Evolutionary conservation across 2,888 invertebrate species (phyloP).

Genomic region (Andrena haemorrhoa): DNA sequence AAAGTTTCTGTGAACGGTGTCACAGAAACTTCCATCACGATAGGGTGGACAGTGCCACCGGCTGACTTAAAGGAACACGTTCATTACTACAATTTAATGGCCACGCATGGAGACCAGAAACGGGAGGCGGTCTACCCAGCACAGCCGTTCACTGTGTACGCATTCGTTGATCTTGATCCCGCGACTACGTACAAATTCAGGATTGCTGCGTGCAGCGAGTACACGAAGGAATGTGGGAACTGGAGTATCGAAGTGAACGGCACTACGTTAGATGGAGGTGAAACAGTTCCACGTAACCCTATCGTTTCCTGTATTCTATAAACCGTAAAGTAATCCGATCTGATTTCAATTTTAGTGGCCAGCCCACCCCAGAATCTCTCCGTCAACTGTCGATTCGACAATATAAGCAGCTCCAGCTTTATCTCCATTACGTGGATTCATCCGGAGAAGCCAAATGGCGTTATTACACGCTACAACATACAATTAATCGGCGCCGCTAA

Average conservation of each 20-base stretch:
- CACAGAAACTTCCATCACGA: conserved; percentile 91
- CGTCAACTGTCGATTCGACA: conserved; percentile 89
- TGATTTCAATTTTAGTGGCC: conserved; percentile 86
- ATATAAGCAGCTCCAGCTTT: conserved; percentile 87
- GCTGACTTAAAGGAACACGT: conserved; percentile 89
- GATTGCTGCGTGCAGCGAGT: conserved; percentile 93
- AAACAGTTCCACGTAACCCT: conserved; percentile 2
- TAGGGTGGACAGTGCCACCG: conserved; percentile 91
- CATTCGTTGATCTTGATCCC: conserved; percentile 92
- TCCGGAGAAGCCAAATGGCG: conserved; percentile 91
- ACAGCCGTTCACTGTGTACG: conserved; percentile 90
- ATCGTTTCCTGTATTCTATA: background rate
- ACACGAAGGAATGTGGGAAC: conserved; percentile 90
- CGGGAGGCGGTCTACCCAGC: conserved; percentile 88
- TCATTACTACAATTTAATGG: conserved; percentile 91
- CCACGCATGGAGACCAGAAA: conserved; percentile 85
- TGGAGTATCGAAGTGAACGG: conserved; percentile 93
- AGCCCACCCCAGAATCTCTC: conserved; percentile 90
- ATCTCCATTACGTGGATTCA: conserved; percentile 91
- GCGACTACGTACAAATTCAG: conserved; percentile 93
- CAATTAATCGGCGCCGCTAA: conserved; percentile 86
- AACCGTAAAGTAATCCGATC: background rate
- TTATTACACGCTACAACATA: conserved; percentile 91
- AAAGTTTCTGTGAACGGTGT: conserved; percentile 91
- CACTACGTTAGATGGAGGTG: conserved; percentile 92